Percentiles rank a stretch among this genome's conserved stretches.
These are phyloP conservation scores for Cerastis leucographa DNA, from an alignment of 2,888 invertebrate species.

Conservation along the genomic window DNA sequence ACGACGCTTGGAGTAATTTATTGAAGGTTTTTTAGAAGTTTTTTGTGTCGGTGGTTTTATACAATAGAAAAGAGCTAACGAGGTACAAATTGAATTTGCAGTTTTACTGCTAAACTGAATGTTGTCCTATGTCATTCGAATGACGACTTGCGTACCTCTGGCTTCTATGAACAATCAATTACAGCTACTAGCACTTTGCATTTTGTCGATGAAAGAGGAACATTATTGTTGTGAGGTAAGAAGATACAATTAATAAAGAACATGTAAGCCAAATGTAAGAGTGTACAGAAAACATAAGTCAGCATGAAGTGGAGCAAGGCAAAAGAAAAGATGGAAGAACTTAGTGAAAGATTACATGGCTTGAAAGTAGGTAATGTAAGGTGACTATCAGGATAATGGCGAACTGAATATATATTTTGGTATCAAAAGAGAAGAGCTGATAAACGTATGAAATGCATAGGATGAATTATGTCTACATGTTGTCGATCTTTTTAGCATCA, in stretches of 20 bases:
- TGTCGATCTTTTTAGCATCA: background rate
- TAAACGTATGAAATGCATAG: background rate
- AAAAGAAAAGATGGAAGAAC: background rate
- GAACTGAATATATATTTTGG: background rate
- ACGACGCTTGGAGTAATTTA: no score
- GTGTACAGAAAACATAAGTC: background rate
- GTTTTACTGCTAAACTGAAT: constrained; percentile 12
- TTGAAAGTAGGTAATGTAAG: background rate
- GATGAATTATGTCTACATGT: background rate
- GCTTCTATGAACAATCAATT: background rate
- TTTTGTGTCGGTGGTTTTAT: no score
- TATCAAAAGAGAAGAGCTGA: background rate
- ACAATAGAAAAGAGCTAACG: constrained; percentile 8
- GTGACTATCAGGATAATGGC: background rate
- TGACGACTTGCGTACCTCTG: background rate
- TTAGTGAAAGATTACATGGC: background rate
- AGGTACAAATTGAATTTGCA: constrained; percentile 27
- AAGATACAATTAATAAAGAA: background rate
- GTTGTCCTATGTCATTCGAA: constrained; percentile 19
- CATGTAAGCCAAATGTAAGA: background rate
- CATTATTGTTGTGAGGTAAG: background rate
- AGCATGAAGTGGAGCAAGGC: background rate
- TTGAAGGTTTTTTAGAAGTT: no score
- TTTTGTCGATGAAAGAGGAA: background rate
- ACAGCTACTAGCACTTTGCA: background rate